Evolutionary conservation across 2,797 vertebrate genomes (phyloP), one percentile per base, ranked within the genome.

Genomic region (Parotocinclus haroldoi): DNA sequence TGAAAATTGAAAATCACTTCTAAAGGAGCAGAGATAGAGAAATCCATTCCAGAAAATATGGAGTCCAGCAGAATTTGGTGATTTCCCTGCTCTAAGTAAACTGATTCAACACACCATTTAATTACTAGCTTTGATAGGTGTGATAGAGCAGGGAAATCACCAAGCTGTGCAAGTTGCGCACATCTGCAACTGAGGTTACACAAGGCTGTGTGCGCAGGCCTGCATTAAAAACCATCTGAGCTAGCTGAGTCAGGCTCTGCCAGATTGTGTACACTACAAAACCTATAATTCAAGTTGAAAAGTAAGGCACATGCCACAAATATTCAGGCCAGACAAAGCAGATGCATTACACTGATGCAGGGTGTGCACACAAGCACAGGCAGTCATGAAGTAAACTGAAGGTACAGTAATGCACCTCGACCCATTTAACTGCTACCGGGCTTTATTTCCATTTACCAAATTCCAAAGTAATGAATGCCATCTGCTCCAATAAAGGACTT

Each of bases 341-440:
- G 80, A 80, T 81, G 76, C 87, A 84, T 79, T 81, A 82, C 82
- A 82, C 84, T 87, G 84, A 81, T 85, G 13, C 14, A 76, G 73
- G 69, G 82, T 83, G 80, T 80, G 81, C 85, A 56, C 19, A 49
- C 64, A 66, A 55, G 44, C 60, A 82, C 78, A 78, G 79, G 81
- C 48, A 48, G 69, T 37, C 83, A 85, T 87, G 86, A 86, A 85
- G 82, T 80, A 88, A 88, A 88, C 77, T 80, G 74, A 85, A 87
- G 82, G 66, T 79, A 52, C 80, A 85, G 85, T 84, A 84, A 74
- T 72, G 67, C 55, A 60, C 66, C 71, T 64, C 63, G 27, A 64
- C 52, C 58, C 51, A 81, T 85, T 82, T 80, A 83, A 87, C 82
- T 86, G 88, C 89, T 90, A 89, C 87, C 86, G 87, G 81, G 86